Base-by-base conservation (phyloP, 2,113 vertebrate genomes). In the Neodon shergylaensis region DNA sequence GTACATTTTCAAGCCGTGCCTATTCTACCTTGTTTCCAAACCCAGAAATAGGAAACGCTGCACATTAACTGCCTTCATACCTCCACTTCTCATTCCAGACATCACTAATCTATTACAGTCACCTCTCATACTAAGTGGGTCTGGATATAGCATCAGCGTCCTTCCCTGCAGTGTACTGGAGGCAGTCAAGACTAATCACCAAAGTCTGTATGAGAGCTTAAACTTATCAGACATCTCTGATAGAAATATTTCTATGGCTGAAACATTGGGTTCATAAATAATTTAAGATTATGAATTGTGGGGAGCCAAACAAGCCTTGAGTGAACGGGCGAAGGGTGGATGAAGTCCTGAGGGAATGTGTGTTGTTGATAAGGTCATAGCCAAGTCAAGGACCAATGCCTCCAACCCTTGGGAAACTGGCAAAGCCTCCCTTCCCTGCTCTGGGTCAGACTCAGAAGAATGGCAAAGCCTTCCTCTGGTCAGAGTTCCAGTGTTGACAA, bases 1-100 rank as follows among this genome's bases (percentile, higher is more conserved):
- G n/a, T 10, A 33, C 90, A 68, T 66, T 91, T 68, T 79, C 87
- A 91, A 66, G 49, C 26, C 61, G 13, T 24, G 86, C 77, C 68
- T 82, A 33, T 16, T 81, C 81, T 76, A 76, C 58, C 72, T 89
- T 84, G 44, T 81, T 93, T 88, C 76, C 65, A 73, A 81, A 73
- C n/a, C 52, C 24, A 39, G 58, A 24, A 92, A 47, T 49, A 16
- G 7, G 65, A 91, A 94, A 39, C 0, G 10, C 5, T 24, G 39
- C 44, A 36, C 17, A 26, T 81, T 89, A 47, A 33, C 19, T 91
- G 24, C 81, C 63, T 78, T 65, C 76, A 33, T 44, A 82, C 61
- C 58, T 90, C 88, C 19, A 90, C 26, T 66, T 90, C 79, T 90
- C 31, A n/a, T 86, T 86, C 73, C 22, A 77, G 76, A 83, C 42